Base-by-base conservation (phyloP, 2,797 vertebrate species). In the Acrocephalus scirpaceus region DNA sequence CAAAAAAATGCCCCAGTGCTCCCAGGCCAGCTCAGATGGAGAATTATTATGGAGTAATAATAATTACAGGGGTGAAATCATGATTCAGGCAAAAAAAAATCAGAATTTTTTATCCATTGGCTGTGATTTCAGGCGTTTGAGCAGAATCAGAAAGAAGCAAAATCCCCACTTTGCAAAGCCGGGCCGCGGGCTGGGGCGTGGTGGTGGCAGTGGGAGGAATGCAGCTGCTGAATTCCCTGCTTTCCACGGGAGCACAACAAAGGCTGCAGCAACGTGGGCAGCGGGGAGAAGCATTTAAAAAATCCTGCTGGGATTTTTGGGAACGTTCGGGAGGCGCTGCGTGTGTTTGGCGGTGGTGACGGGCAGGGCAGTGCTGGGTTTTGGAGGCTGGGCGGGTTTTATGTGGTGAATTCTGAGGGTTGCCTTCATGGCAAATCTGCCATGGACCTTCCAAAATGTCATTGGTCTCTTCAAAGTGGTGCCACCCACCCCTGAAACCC, bases 301-400 rank as follows among this genome's bases (percentile, higher is more conserved):
- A 72, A n/a, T 78, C 34, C 4, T 2, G 34, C 38, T 25, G 62
- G 66, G 80, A 65, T 75, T 50, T 16, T 50, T 16, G 21, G 3
- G 32, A 45, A 21, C 0, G 53, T 32, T 34, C 5, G 13, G 72
- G 65, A 72, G 38, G 15, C 19, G 18, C 64, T 19, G 60, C 56
- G 54, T 26, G 67, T 3, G 2, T 21, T 50, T 27, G 27, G 40
- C 2, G 0, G 0, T 5, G 51, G 62, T 29, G 57, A 21, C 7
- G 2, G 61, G 58, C 0, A 13, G 66, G 44, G 56, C 53, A 32
- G 40, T 1, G 34, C 27, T 60, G 62, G 58, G 25, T 25, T 82
- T 44, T 11, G 51, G 73, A 54, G 62, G 58, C 42, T 61, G 70
- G 45, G 45, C 1, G 13, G 62, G 47, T 50, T 50, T 50, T 34